Base-by-base conservation (phyloP, 2,797 vertebrate species). In the Enoplosus armatus region DNA sequence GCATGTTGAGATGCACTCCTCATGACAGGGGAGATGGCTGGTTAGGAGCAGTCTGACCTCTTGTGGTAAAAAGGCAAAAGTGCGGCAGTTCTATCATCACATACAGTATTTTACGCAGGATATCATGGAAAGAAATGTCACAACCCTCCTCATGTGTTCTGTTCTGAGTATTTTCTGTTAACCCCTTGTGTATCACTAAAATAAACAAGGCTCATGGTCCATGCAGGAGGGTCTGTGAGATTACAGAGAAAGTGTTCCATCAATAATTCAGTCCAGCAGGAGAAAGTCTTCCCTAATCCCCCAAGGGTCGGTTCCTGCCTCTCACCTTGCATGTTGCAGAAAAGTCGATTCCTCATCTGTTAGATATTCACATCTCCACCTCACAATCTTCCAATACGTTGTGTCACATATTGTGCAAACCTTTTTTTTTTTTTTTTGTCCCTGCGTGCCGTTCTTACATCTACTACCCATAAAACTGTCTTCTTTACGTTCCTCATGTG, bases 31-130 rank as follows among this genome's bases (percentile, higher is more conserved):
- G n/a, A 62, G 24, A 26, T 15, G 39, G 14, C 71, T 80, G 50
- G 43, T 60, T 31, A 64, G 80, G 76, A 70, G 45, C 61, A 89
- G 85, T 29, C 92, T 95, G 94, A 89, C 93, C 90, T 85, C 92
- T 91, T 62, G 91, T 94, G 95, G 93, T 60, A 8, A 68, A 66
- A 79, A 37, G 8, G 14, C 41, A 53, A 62, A 89, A 84, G 35
- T 92, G 86, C 91, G 92, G 9, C 22, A 56, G 39, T 5, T 56
- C 0, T 15, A 1, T 48, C 22, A 2, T 27, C 5, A 24, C 12
- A 18, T 15, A 15, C 1, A 22, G 48, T 7, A 27, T 45, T 9
- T 51, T 2, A 2, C 29, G 50, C 0, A 16, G 4, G 9, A 0
- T n/a, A 11, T 31, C 18, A 41, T 27, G 0, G 7, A 47, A 27